Evolutionary conservation across 2,113 vertebrate species (phyloP), one percentile per base, ranked within the genome.

Genomic region (Phainopepla nitens): DNA sequence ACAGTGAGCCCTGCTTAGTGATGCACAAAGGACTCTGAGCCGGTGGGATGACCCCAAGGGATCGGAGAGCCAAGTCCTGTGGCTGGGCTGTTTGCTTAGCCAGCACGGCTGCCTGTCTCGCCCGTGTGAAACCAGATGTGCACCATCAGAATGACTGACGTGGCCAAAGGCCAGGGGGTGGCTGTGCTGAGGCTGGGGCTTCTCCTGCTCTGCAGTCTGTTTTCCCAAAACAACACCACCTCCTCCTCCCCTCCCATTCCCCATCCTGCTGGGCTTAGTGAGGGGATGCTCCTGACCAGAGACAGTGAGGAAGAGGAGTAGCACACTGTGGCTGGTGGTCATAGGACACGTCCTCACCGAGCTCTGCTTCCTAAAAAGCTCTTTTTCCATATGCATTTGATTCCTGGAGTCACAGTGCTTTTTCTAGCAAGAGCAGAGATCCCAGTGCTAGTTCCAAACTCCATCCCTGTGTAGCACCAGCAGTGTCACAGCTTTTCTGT

Each of bases 11-110:
- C 85, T 82, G 70, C 73, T 82, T 49, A 94, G 87, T 53, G 82
- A 78, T 10, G 4, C 92, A 93, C 90, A 93, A 88, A 94, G 88
- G 90, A 15, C 71, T 95, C 29, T 39, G 85, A 90, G 90, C 66
- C 7, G 27, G 19, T 42, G 6, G 28, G 82, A 65, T 91, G 92
- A 88, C 45, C 94, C 88, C 82, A 15, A 17, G 94, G 94, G 92
- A 85, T 87, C 7, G 8, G 3, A 35, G 73, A 87, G 90, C 75
- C n/a, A 31, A 91, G 90, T 85, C 61, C 92, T 56, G 2, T 20
- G 42, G 85, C 41, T 9, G 57, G 77, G 91, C 24, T 93, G 90
- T 94, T 95, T 87, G 90, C 88, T 94, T 64, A 89, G 90, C 70
- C 51, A 8, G 68, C 65, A 13, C 5, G 13, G 87, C 84, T 51